phyloP scores from a whole-genome alignment of 2,113 vertebrate species.

The Cinclus cinclus region DNA sequence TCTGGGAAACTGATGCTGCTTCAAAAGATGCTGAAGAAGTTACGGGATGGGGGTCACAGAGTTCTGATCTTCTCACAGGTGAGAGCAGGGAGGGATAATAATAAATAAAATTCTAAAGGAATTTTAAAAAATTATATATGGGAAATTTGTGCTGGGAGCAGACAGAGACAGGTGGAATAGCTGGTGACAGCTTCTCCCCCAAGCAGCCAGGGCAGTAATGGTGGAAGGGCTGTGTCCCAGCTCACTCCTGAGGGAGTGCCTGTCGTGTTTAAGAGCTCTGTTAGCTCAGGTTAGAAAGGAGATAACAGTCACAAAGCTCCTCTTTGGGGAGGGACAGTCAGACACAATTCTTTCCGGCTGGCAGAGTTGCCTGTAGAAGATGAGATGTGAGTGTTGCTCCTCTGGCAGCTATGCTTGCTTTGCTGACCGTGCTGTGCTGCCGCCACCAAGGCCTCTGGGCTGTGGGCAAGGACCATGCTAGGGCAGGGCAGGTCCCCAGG shows the following conservation, averaged over 20 bases:
- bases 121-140: neutral
- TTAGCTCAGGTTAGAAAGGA: neutral
- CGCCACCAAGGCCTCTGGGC: neutral
- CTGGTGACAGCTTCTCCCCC: neutral
- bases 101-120: neutral
- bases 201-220: neutral
- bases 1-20: conserved; percentile 96
- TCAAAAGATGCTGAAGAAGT: conserved; percentile 96
- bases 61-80: conserved; percentile 99
- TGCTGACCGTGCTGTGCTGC: rapidly evolving
- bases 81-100: neutral
- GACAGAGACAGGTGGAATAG: neutral
- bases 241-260: neutral
- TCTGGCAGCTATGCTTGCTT: neutral
- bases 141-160: neutral
- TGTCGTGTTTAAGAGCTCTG: neutral
- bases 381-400: rapidly evolving
- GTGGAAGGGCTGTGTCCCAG: neutral
- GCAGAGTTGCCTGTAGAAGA: neutral
- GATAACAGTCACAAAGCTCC: neutral
- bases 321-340: neutral
- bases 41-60: conserved; percentile 91
- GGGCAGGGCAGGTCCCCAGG: neutral
- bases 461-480: rapidly evolving
- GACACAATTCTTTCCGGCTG: neutral